phyloP scores from a whole-genome alignment of 2,797 vertebrate genomes.

The Gymnoscopelus braueri region DNA sequence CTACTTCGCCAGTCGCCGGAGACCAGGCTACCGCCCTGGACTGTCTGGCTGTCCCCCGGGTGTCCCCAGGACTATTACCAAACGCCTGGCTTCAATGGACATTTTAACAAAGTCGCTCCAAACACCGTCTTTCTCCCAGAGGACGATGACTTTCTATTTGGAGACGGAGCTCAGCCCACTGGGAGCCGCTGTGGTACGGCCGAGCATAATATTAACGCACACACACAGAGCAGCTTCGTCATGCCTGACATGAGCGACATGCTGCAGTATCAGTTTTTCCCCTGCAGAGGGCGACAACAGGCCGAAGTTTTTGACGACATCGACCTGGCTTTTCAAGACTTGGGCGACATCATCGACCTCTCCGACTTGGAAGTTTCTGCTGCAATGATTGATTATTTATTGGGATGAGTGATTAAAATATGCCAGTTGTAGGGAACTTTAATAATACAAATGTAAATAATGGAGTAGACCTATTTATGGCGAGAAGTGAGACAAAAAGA shows the following conservation, averaged over 20 bases:
- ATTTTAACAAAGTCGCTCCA: neutral
- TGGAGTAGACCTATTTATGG: constrained; percentile 20
- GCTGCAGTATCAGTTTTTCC: constrained; percentile 13
- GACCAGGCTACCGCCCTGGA: constrained; percentile 9
- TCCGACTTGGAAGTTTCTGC: constrained; percentile 65
- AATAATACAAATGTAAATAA: neutral
- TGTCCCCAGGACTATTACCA: neutral
- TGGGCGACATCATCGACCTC: constrained; percentile 56
- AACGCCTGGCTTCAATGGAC: constrained; percentile 5
- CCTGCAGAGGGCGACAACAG: constrained; percentile 6
- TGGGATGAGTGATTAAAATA: constrained; percentile 37
- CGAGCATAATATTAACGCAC: neutral
- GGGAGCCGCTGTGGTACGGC: constrained; percentile 14
- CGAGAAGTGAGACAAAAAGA: neutral
- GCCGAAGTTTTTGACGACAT: constrained; percentile 30
- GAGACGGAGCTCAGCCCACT: neutral
- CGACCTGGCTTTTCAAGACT: constrained; percentile 51
- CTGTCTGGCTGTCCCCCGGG: neutral
- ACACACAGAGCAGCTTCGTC: neutral
- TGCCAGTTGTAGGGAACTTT: neutral
- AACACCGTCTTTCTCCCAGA: constrained; percentile 13
- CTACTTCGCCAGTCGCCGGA: constrained; percentile 10
- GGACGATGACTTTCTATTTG: constrained; percentile 31
- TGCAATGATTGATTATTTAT: constrained; percentile 68
- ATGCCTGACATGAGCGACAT: neutral